Base-by-base conservation (phyloP, 2,797 vertebrate genomes). In the Brachyrhaphis roseni region DNA sequence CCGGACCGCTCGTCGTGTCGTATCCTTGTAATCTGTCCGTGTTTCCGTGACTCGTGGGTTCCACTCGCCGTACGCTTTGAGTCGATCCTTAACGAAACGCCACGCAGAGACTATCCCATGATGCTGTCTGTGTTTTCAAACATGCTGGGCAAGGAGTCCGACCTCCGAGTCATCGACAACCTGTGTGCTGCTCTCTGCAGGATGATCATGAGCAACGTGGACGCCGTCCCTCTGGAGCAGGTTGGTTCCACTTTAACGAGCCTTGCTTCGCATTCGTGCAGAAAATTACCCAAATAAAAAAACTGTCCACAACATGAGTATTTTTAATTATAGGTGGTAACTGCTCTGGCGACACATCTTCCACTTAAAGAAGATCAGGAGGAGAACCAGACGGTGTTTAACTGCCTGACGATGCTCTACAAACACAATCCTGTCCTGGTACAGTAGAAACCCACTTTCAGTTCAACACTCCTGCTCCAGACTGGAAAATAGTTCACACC, bases 151-250 rank as follows among this genome's bases (percentile, higher is more conserved):
- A 96, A 95, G 82, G 97, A 98, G 87, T 89, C 90, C 0, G 96
- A 97, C 51, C 86, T 86, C 49, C 94, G 95, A 46, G 97, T 98
- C 70, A 94, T 96, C 1, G 97, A 98, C 93, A 98, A 98, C 85
- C 94, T 98, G 78, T 98, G 97, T 31, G 97, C 96, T 31, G 97
- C 97, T 16, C 95, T 98, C 4, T 97, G 97, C 82, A 95, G 97
- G 78, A 96, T 98, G 95, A 94, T 98, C 62, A 78, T 96, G 89
- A 95, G 95, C 87, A 96, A 96, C 26, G 88, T 94, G 28, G 93
- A 87, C 0, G 94, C 90, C 0, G 95, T 97, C 6, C 96, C 97
- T 0, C 93, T 98, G 5, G 96, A 96, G 73, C 97, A 97, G 97
- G 97, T 97, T 53, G 13, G 34, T 81, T 43, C 64, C 13, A 20